These are phyloP conservation scores for Phaetusa simplex DNA, from an alignment of 2,113 vertebrate genomes.

Conservation along the genomic window DNA sequence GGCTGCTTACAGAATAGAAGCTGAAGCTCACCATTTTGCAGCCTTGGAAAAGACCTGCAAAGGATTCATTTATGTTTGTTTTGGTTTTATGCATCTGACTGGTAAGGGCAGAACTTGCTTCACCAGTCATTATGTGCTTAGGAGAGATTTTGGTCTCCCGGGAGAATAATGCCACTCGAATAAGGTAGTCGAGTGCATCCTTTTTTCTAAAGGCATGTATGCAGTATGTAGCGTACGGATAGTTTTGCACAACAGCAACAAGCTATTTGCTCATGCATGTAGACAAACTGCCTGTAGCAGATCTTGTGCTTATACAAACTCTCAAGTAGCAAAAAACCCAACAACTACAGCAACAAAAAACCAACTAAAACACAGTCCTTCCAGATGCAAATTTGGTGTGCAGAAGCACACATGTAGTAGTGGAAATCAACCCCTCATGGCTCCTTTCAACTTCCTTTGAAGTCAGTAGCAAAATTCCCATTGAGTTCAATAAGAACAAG, in stretches of 20 bases:
- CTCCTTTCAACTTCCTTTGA: slow-evolving; percentile 62
- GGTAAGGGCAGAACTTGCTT: not conserved
- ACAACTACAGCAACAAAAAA: not conserved
- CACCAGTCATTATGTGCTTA: not conserved
- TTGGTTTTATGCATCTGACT: not conserved
- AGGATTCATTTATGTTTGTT: not conserved
- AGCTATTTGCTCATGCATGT: not conserved
- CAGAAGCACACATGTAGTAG: slow-evolving; percentile 26
- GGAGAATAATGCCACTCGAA: not conserved
- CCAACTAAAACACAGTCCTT: not conserved
- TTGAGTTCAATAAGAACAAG: slow-evolving; percentile 48
- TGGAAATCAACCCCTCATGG: slow-evolving; percentile 49
- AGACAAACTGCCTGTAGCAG: not conserved
- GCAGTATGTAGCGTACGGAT: not conserved
- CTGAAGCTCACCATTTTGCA: not conserved
- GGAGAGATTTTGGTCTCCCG: not conserved
- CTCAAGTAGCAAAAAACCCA: not conserved
- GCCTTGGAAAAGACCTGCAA: not conserved
- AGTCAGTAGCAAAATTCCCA: slow-evolving; percentile 57
- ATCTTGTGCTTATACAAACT: not conserved
- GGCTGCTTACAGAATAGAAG: not conserved
- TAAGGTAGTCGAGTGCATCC: not conserved
- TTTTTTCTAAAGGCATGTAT: not conserved
- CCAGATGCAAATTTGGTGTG: slow-evolving; percentile 52
- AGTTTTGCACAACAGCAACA: not conserved